A percentile compares a stretch with the other conserved stretches of the same genome.
Evolutionary conservation across 2,888 invertebrate species (phyloP).

Genomic region (Rhamnusium bicolor): DNA sequence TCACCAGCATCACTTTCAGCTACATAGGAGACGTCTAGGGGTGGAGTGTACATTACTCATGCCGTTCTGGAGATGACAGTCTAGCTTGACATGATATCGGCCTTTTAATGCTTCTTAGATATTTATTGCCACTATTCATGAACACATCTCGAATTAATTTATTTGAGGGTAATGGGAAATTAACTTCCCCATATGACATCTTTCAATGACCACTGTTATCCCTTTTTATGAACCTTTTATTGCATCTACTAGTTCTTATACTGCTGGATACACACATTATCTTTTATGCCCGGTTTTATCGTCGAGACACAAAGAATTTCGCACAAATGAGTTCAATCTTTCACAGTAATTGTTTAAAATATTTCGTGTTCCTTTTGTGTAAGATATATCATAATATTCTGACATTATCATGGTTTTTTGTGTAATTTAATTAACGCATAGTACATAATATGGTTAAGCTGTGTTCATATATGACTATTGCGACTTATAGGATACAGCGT

Average conservation of each 20-base stretch:
- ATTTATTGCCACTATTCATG: slow-evolving; percentile 61
- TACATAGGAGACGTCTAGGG: slow-evolving; percentile 52
- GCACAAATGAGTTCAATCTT: not conserved
- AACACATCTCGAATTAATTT: slow-evolving; percentile 17
- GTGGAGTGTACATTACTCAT: slow-evolving; percentile 65
- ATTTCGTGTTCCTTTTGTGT: too few species aligned
- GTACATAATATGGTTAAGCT: too few species aligned
- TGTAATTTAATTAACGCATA: too few species aligned
- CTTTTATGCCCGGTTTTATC: slow-evolving; percentile 10
- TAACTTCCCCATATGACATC: slow-evolving; percentile 8
- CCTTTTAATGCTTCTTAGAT: slow-evolving; percentile 61
- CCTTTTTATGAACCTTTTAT: slow-evolving; percentile 22
- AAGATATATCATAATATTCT: too few species aligned
- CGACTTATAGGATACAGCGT: too few species aligned
- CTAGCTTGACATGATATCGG: slow-evolving; percentile 64
- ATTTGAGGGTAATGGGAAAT: not conserved
- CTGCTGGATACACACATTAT: slow-evolving; percentile 1
- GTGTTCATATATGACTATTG: too few species aligned
- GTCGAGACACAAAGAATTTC: slow-evolving; percentile 1
- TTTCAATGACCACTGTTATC: slow-evolving; percentile 12
- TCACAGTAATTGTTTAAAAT: not conserved
- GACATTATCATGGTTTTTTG: too few species aligned
- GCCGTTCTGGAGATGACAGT: slow-evolving; percentile 66
- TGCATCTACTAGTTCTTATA: slow-evolving; percentile 3
- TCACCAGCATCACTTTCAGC: slow-evolving; percentile 60